Percentiles rank a stretch among this genome's conserved stretches.
Evolutionary conservation across 2,113 vertebrate genomes (phyloP).

Genomic region (Castor canadensis): DNA sequence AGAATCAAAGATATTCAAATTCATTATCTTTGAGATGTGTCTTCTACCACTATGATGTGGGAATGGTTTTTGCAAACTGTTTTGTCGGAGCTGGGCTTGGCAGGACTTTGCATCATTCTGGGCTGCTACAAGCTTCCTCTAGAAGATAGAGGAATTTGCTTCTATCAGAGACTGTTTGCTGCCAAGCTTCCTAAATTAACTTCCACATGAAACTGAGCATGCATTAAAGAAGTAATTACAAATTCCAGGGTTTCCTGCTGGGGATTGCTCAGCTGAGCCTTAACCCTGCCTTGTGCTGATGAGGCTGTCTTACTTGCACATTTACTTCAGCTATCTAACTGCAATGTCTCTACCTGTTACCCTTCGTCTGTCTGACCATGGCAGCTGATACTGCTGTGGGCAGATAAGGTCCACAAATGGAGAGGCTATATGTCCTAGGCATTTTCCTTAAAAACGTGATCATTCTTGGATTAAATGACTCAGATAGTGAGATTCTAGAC

Average conservation of each 20-base stretch:
- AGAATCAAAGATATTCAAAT: background rate
- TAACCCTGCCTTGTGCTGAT: background rate
- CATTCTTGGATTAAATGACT: background rate
- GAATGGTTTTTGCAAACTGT: background rate
- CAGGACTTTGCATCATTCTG: background rate
- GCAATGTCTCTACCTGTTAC: background rate
- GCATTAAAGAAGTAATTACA: background rate
- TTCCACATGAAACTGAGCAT: too few species aligned
- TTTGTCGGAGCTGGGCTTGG: background rate
- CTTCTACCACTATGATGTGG: background rate
- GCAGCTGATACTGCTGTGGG: too few species aligned
- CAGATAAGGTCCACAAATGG: background rate
- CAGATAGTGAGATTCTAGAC: too few species aligned
- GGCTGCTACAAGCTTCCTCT: too few species aligned
- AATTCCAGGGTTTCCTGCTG: accelerated
- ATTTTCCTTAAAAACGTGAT: background rate
- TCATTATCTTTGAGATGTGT: background rate
- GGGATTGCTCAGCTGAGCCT: background rate
- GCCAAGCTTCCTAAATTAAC: background rate
- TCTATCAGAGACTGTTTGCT: too few species aligned
- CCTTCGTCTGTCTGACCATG: background rate
- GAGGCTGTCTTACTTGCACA: background rate
- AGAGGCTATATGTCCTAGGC: too few species aligned
- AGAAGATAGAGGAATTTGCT: background rate
- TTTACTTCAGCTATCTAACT: too few species aligned